Conservation (phyloP, 2,888 invertebrate species). For the Drosophila mayaguana region DNA sequence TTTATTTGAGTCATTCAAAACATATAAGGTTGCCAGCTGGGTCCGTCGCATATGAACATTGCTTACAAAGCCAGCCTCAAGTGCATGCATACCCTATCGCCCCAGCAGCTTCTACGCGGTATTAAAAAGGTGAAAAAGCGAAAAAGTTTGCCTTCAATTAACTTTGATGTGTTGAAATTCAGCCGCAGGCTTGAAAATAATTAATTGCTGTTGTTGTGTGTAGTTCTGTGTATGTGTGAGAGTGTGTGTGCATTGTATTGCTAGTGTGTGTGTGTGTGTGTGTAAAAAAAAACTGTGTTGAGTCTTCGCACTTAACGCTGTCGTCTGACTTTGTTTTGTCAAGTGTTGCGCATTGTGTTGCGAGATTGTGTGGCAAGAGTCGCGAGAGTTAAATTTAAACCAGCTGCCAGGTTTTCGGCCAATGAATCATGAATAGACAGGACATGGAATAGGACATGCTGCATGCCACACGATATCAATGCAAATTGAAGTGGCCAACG, state of each 20-base stretch:
- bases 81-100: not conserved
- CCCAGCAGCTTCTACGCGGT: slow-evolving; percentile 7
- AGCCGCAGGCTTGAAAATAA: slow-evolving; percentile 75
- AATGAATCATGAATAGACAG: slow-evolving; percentile 71
- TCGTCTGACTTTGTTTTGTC: slow-evolving; percentile 48
- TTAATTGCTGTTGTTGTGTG: slow-evolving; percentile 64
- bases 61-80: not conserved
- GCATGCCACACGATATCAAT: slow-evolving; percentile 59
- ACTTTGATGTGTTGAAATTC: slow-evolving; percentile 70
- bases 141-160: slow-evolving; percentile 73
- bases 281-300: slow-evolving; percentile 40
- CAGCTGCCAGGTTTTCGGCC: slow-evolving; percentile 34
- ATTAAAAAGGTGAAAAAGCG: slow-evolving; percentile 56
- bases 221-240: slow-evolving; percentile 12
- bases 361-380: slow-evolving; percentile 35
- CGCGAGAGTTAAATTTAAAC: slow-evolving; percentile 55
- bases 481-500: slow-evolving; percentile 76
- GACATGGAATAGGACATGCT: slow-evolving; percentile 16
- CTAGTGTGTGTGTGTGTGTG: slow-evolving; percentile 1
- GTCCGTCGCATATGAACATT: no score
- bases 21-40: no score
- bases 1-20: no score
- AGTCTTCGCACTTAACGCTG: slow-evolving; percentile 54
- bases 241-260: not conserved
- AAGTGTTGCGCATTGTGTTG: slow-evolving; percentile 50